Conservation (phyloP, 2,888 invertebrate genomes). For the Chymomyza procnemis region DNA sequence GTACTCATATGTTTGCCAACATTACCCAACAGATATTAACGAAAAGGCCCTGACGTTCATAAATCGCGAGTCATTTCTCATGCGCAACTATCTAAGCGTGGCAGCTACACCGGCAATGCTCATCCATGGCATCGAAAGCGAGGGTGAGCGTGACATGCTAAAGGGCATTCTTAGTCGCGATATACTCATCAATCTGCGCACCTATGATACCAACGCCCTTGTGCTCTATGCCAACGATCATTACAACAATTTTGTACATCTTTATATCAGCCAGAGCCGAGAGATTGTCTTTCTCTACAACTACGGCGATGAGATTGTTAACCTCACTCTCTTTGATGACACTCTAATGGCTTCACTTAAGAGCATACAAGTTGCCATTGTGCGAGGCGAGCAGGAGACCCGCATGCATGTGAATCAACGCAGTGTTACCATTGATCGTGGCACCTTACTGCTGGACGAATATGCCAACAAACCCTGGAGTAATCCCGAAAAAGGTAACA, state of each 20-base stretch:
- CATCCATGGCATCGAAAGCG: constrained; percentile 64
- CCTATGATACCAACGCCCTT: constrained; percentile 89
- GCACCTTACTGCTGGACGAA: constrained; percentile 84
- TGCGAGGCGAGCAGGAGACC: constrained; percentile 85
- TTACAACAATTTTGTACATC: constrained; percentile 93
- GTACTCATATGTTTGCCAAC: too few relatives aligned
- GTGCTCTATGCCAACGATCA: constrained; percentile 95
- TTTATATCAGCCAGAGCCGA: constrained; percentile 89
- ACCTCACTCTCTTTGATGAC: constrained; percentile 87
- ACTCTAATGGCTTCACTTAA: constrained; percentile 87
- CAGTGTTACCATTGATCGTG: constrained; percentile 84
- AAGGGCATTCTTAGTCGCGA: constrained; percentile 88
- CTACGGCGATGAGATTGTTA: constrained; percentile 87
- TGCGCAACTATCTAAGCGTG: constrained; percentile 87
- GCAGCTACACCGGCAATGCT: constrained; percentile 80
- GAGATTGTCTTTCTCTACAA: constrained; percentile 92
- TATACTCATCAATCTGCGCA: constrained; percentile 92
- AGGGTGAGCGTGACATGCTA: constrained; percentile 81
- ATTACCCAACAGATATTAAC: constrained; percentile 87
- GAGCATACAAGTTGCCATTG: constrained; percentile 92
- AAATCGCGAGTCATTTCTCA: constrained; percentile 87
- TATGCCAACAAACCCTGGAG: constrained; percentile 93
- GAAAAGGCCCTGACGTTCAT: constrained; percentile 92
- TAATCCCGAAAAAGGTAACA: constrained; percentile 87
- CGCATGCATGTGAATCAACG: constrained; percentile 90